These are phyloP conservation scores for Prunella himalayana DNA, from an alignment of 2,113 vertebrate genomes.

Conservation along the genomic window DNA sequence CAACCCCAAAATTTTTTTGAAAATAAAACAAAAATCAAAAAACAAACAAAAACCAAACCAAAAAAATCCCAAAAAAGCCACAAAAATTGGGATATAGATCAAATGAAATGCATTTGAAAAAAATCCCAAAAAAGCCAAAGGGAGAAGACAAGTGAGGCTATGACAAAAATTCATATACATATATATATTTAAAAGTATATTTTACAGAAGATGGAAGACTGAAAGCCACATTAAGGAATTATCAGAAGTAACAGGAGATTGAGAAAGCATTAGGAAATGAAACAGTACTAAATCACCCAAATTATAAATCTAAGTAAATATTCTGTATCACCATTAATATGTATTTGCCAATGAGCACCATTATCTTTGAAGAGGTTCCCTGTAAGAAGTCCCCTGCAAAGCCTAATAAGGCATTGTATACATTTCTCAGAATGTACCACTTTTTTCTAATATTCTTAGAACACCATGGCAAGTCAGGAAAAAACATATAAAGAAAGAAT, in stretches of 20 bases:
- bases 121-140: too few relatives aligned
- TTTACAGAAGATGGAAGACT: background rate
- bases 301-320: background rate
- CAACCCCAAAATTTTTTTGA: background rate
- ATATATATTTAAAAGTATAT: background rate
- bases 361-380: background rate
- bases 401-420: background rate
- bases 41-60: background rate
- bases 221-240: background rate
- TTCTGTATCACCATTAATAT: background rate
- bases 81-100: too few relatives aligned
- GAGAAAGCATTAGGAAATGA: background rate
- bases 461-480: background rate
- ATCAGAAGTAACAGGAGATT: background rate
- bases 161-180: background rate
- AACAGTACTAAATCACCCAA: background rate
- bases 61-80: too few relatives aligned
- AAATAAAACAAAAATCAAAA: background rate
- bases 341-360: background rate
- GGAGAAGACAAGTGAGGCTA: background rate
- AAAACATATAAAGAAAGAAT: background rate
- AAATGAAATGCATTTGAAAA: too few relatives aligned
- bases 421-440: background rate
- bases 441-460: background rate
- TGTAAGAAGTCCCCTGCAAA: background rate